These are phyloP conservation scores for Epinephelus moara DNA, from an alignment of 2,113 vertebrate species.

Conservation along the genomic window DNA sequence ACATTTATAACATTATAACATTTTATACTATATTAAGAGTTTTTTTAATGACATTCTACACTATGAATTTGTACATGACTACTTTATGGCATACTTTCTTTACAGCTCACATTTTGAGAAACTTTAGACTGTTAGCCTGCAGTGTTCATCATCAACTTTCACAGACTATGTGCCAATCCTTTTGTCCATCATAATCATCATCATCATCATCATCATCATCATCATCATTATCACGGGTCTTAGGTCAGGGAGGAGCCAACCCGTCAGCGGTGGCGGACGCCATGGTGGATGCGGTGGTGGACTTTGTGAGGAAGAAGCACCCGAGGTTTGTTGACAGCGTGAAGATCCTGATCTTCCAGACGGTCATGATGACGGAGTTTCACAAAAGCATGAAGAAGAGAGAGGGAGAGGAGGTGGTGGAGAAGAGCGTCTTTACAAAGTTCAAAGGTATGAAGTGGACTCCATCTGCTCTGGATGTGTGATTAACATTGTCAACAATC, in stretches of 20 bases:
- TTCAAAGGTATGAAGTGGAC: conserved; percentile 65
- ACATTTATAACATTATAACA: neutral
- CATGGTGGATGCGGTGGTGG: conserved; percentile 86
- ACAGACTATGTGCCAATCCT: neutral
- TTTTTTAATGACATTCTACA: too few species aligned
- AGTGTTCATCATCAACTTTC: neutral
- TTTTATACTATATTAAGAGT: too few species aligned
- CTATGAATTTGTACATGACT: too few species aligned
- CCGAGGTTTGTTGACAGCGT: conserved; percentile 72
- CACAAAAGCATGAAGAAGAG: conserved; percentile 85
- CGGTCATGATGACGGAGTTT: conserved; percentile 85
- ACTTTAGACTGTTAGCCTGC: neutral
- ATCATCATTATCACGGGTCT: neutral
- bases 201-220: neutral
- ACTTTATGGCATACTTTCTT: too few species aligned
- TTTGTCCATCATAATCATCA: neutral
- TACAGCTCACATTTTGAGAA: too few species aligned
- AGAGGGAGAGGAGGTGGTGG: conserved; percentile 38
- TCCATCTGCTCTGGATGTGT: neutral
- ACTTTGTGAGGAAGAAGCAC: conserved; percentile 83
- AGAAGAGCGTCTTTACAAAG: rapidly evolving
- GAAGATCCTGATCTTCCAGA: conserved; percentile 91
- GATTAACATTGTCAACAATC: neutral
- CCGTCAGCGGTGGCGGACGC: conserved; percentile 84
- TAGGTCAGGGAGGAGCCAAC: conserved; percentile 85